Percentiles rank a stretch among this genome's conserved stretches.
Conservation (phyloP, 2,888 invertebrate genomes). For the Cactoblastis cactorum region DNA sequence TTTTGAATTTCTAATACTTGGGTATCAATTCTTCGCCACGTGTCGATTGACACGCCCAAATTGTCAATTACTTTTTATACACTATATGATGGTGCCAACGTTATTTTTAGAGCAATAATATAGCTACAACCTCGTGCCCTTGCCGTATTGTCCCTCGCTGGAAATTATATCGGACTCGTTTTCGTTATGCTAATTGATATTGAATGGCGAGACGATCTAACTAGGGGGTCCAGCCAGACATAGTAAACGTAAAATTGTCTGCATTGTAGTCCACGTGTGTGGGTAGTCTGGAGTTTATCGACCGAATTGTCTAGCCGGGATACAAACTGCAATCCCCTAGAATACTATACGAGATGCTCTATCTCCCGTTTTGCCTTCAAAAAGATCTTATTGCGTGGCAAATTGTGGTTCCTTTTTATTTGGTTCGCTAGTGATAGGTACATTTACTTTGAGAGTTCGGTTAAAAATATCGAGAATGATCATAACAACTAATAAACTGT, state of each 20-base stretch:
- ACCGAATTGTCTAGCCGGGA: conserved; percentile 51
- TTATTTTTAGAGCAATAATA: conserved; percentile 59
- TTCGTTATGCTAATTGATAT: conserved; percentile 15
- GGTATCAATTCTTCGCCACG: conserved; percentile 42
- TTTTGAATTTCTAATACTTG: conserved; percentile 32
- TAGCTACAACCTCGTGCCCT: conserved; percentile 45
- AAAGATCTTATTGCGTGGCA: conserved; percentile 3
- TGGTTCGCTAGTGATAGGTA: too few relatives aligned
- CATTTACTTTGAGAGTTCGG: too few relatives aligned
- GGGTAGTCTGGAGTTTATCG: conserved; percentile 57
- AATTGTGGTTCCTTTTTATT: neutral
- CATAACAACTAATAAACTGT: too few relatives aligned
- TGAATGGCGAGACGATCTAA: conserved; percentile 30
- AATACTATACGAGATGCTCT: conserved; percentile 17
- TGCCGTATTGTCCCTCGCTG: conserved; percentile 32
- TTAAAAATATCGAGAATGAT: too few relatives aligned
- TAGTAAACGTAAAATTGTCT: conserved; percentile 40
- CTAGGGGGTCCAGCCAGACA: conserved; percentile 28
- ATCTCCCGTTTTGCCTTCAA: conserved; percentile 9
- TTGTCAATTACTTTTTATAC: conserved; percentile 41
- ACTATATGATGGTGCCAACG: conserved; percentile 39
- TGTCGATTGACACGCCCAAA: conserved; percentile 37
- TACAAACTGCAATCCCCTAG: conserved; percentile 32
- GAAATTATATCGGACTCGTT: conserved; percentile 8
- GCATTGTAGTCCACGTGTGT: conserved; percentile 43